Conservation (phyloP, 2,797 vertebrate genomes). For the Megaceryle alcyon region DNA sequence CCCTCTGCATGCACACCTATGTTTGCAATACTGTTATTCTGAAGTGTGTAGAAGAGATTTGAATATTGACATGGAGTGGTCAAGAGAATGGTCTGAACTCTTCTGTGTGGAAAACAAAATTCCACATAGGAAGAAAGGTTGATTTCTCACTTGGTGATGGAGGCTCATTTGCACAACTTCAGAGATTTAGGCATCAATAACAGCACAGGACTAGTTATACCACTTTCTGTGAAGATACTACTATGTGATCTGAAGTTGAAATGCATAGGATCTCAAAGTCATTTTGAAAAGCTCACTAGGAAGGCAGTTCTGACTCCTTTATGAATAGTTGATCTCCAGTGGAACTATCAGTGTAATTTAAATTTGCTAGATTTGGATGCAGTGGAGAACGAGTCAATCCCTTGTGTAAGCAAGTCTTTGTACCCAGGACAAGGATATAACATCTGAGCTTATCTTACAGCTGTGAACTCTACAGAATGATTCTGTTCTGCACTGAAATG, state of each 20-base stretch:
- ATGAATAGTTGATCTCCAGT: not conserved
- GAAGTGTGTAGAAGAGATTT: not conserved
- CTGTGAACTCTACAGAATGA: not conserved
- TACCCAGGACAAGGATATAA: conserved; percentile 21
- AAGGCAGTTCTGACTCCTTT: not conserved
- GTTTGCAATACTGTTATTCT: not conserved
- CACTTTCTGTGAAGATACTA: not conserved
- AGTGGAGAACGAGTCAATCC: not conserved
- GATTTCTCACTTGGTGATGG: not conserved
- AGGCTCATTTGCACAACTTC: not conserved
- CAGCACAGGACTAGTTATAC: not conserved
- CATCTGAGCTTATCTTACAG: conserved; percentile 19
- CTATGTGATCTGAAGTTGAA: not conserved
- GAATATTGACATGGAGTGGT: not conserved
- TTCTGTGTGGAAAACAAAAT: not conserved
- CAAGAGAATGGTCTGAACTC: not conserved
- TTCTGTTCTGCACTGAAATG: not conserved
- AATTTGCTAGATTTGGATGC: not conserved
- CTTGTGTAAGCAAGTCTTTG: conserved; percentile 21
- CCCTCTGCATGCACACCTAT: not conserved
- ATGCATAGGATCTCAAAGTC: not conserved
- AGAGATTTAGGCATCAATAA: not conserved
- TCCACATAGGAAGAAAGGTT: not conserved
- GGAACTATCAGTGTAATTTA: not conserved
- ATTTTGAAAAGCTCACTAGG: not conserved